A percentile compares a stretch with the other conserved stretches of the same genome.
Conservation (phyloP, 2,888 invertebrate species). For the Pecten maximus region DNA sequence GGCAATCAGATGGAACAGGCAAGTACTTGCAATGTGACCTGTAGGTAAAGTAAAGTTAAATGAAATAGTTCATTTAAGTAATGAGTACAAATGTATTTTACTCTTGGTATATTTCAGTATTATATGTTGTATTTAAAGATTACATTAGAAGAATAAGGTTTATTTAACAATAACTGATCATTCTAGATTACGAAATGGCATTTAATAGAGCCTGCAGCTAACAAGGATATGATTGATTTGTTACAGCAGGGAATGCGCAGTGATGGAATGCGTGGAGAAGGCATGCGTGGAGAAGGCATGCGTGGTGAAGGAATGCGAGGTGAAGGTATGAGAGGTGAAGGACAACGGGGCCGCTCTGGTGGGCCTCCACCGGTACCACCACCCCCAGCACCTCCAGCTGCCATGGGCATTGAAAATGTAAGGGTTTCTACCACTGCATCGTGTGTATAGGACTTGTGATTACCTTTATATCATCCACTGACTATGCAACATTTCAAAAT, state of each 20-base stretch:
- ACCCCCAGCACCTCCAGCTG: constrained; percentile 73
- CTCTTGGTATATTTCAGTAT: no score
- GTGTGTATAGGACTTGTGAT: constrained; percentile 2
- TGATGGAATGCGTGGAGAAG: background rate
- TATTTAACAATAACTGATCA: no score
- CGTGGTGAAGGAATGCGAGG: constrained; percentile 15
- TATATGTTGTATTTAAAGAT: no score
- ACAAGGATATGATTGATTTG: background rate
- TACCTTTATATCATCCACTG: no score
- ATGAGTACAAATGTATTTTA: no score
- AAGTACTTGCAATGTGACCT: no score
- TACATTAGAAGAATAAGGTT: no score
- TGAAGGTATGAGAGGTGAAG: constrained; percentile 44
- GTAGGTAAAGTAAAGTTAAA: no score
- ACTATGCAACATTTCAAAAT: no score
- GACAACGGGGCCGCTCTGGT: constrained; percentile 56
- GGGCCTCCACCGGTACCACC: constrained; percentile 77
- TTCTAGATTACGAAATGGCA: no score
- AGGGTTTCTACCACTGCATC: constrained; percentile 16
- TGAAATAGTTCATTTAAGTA: no score
- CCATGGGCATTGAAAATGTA: constrained; percentile 62
- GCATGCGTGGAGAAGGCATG: background rate
- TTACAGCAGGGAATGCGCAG: background rate
- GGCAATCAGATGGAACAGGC: constrained; percentile 40
- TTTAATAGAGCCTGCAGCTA: no score